phyloP scores from a whole-genome alignment of 2,797 vertebrate species.

The Phoeniculus purpureus region DNA sequence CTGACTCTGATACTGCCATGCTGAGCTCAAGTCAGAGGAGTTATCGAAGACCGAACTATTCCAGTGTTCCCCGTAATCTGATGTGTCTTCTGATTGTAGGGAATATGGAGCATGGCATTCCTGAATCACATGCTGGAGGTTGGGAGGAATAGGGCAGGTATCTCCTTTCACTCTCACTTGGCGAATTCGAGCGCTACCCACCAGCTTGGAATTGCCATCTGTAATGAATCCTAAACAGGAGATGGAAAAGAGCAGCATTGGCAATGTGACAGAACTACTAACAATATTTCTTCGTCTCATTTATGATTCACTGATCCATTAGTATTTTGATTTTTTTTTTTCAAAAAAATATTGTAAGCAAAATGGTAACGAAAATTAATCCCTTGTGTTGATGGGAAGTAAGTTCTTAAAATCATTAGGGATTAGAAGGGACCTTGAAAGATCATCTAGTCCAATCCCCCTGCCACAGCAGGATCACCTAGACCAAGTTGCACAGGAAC shows the following conservation, averaged over 20 bases:
- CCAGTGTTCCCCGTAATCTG: conserved; percentile 85
- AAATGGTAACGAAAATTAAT: neutral
- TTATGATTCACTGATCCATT: neutral
- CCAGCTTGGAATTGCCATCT: conserved; percentile 93
- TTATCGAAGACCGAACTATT: conserved; percentile 68
- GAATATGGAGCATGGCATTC: conserved; percentile 87
- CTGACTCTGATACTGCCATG: conserved; percentile 91
- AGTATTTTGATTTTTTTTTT: neutral
- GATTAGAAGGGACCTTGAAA: too few relatives aligned
- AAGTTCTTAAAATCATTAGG: neutral
- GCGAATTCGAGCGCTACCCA: conserved; percentile 89
- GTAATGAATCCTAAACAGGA: conserved; percentile 89
- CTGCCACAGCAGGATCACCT: too few relatives aligned
- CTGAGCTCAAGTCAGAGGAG: conserved; percentile 61
- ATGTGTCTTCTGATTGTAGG: conserved; percentile 86
- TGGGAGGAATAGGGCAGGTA: conserved; percentile 79
- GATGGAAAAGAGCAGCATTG: conserved; percentile 31
- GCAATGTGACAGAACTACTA: neutral
- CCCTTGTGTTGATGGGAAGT: neutral
- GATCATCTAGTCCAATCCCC: neutral
- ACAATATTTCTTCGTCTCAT: neutral
- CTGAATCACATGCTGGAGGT: conserved; percentile 69
- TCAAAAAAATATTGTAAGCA: neutral
- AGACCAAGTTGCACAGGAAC: neutral
- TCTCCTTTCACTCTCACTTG: conserved; percentile 88